phyloP scores from a whole-genome alignment of 2,888 invertebrate species.

The Plebejus anna region DNA sequence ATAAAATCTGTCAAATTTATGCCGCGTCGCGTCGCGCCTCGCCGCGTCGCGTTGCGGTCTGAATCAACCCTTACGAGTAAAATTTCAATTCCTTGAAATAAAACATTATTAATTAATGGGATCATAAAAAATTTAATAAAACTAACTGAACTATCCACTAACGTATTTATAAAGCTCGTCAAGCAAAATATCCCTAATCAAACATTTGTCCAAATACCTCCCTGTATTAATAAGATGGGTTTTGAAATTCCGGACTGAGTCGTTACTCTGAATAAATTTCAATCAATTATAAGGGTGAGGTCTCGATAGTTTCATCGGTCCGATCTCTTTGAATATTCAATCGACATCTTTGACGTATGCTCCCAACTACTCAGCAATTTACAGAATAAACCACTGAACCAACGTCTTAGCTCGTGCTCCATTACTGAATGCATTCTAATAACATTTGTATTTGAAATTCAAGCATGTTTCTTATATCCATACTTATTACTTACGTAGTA shows the following conservation, averaged over 20 bases:
- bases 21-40: no score
- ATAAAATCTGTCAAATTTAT: no score
- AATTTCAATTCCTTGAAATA: no score
- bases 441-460: neutral
- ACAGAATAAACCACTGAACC: slow-evolving; percentile 29
- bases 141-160: neutral
- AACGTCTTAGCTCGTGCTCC: neutral
- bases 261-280: slow-evolving; percentile 68
- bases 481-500: no score
- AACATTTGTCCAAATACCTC: slow-evolving; percentile 37
- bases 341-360: slow-evolving; percentile 62
- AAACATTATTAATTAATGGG: no score
- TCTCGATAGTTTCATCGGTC: slow-evolving; percentile 56
- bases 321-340: slow-evolving; percentile 69
- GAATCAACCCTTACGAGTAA: no score
- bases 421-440: neutral
- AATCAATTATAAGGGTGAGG: slow-evolving; percentile 65
- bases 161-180: neutral
- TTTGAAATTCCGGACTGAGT: slow-evolving; percentile 49
- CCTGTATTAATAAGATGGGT: slow-evolving; percentile 46
- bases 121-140: no score
- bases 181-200: slow-evolving; percentile 29
- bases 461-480: no score
- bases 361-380: slow-evolving; percentile 44
- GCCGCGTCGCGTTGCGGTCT: no score